A percentile compares a stretch with the other conserved stretches of the same genome.
These are phyloP conservation scores for Hypothenemus hampei DNA, from an alignment of 1,140 invertebrate species.

Conservation along the genomic window DNA sequence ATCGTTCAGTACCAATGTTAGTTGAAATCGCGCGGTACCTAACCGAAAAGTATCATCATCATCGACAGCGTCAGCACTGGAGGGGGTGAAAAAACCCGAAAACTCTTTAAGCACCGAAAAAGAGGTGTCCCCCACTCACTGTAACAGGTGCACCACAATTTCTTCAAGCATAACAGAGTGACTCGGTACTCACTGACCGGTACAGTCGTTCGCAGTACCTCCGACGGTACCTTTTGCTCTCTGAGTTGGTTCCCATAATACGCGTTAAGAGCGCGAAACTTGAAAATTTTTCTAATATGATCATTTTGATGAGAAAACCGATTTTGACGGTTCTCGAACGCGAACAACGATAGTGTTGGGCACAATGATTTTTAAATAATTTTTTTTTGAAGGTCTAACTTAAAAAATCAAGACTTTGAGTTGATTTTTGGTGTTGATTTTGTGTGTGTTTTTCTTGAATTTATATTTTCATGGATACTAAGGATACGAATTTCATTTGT, in stretches of 20 bases:
- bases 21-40: not conserved
- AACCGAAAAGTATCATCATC: not conserved
- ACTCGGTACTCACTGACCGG: conserved; percentile 45
- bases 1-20: too few species aligned
- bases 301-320: too few species aligned
- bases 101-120: conserved; percentile 16
- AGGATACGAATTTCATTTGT: too few species aligned
- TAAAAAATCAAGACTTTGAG: too few species aligned
- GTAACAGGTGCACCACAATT: conserved; percentile 45
- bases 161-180: conserved; percentile 46
- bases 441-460: too few species aligned
- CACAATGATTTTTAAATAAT: too few species aligned
- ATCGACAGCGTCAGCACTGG: conserved; percentile 19
- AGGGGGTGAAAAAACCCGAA: conserved; percentile 39
- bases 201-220: conserved; percentile 38
- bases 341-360: too few species aligned
- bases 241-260: not conserved
- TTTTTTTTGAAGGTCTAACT: too few species aligned
- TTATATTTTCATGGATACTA: too few species aligned
- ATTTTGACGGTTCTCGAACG: too few species aligned
- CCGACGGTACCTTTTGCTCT: conserved; percentile 17
- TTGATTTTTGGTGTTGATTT: too few species aligned
- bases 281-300: not conserved
- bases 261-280: not conserved
- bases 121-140: conserved; percentile 38